Percentiles rank a stretch among this genome's conserved stretches.
Conservation (phyloP, 2,113 vertebrate species). For the Oryzias melastigma region DNA sequence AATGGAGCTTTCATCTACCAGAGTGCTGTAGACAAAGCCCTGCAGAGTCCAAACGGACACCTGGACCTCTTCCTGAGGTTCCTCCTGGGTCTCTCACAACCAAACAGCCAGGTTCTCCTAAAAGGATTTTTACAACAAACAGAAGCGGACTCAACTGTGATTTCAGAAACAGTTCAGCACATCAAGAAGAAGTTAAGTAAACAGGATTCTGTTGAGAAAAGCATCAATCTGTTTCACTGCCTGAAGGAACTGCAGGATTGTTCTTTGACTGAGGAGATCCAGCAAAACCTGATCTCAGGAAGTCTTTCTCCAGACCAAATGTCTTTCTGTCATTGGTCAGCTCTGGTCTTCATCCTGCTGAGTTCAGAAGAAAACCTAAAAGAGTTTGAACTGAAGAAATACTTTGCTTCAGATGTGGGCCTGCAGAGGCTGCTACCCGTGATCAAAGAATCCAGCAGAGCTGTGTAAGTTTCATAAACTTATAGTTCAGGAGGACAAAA, state of each 20-base stretch:
- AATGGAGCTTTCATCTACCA: neutral
- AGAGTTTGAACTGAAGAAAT: constrained; percentile 9
- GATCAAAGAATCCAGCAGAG: constrained; percentile 25
- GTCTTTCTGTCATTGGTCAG: constrained; percentile 28
- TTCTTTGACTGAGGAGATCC: constrained; percentile 1
- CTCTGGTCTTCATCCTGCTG: constrained; percentile 28
- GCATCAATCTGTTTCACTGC: constrained; percentile 44
- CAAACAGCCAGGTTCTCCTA: neutral
- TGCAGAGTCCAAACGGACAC: neutral
- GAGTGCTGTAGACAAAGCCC: neutral
- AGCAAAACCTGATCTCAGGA: constrained; percentile 6
- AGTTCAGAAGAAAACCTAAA: constrained; percentile 15
- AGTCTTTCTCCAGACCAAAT: neutral
- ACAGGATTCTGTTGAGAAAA: constrained; percentile 15
- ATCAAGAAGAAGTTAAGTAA: constrained; percentile 23
- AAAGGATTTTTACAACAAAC: neutral
- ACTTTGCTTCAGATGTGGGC: constrained; percentile 20
- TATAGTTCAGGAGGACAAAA: neutral
- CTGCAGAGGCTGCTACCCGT: constrained; percentile 28
- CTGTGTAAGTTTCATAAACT: constrained; percentile 28
- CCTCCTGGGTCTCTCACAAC: neutral
- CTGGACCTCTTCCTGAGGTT: neutral
- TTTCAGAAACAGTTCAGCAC: constrained; percentile 6
- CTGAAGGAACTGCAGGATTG: neutral
- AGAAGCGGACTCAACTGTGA: neutral